phyloP scores from a whole-genome alignment of 2,888 invertebrate genomes.

The Drosophila sordidula region DNA sequence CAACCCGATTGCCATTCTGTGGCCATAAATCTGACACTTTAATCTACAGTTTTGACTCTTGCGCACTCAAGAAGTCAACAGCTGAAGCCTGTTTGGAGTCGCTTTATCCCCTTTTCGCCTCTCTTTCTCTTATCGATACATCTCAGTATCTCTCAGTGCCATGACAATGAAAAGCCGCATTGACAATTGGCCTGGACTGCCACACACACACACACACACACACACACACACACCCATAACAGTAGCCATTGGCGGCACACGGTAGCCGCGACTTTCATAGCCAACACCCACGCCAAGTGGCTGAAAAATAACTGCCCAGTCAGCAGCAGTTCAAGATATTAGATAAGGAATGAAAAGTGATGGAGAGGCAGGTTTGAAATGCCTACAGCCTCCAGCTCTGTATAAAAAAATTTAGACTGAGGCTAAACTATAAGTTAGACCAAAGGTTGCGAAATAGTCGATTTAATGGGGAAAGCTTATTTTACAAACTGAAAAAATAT shows the following conservation, averaged over 20 bases:
- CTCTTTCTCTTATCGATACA: conserved; percentile 34
- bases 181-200: conserved; percentile 46
- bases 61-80: conserved; percentile 21
- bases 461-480: not conserved
- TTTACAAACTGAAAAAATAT: too few species aligned
- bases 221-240: conserved; percentile 35
- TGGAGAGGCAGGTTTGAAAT: conserved; percentile 19
- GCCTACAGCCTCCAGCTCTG: conserved; percentile 1
- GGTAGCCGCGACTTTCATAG: conserved; percentile 41
- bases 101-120: not conserved
- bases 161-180: conserved; percentile 42
- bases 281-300: conserved; percentile 50
- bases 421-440: not conserved
- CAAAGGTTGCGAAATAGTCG: not conserved
- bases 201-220: conserved; percentile 27
- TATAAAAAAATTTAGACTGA: not conserved
- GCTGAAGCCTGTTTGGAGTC: conserved; percentile 27
- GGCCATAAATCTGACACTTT: conserved; percentile 30
- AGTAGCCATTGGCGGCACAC: conserved; percentile 1
- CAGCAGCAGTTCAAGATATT: conserved; percentile 45
- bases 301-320: conserved; percentile 32
- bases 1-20: conserved; percentile 29
- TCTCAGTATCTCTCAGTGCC: conserved; percentile 30
- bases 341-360: conserved; percentile 42
- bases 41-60: conserved; percentile 32